Evolutionary conservation across 2,888 invertebrate species (phyloP), one percentile per base, ranked within the genome.

Genomic region (Drosophila atripex): DNA sequence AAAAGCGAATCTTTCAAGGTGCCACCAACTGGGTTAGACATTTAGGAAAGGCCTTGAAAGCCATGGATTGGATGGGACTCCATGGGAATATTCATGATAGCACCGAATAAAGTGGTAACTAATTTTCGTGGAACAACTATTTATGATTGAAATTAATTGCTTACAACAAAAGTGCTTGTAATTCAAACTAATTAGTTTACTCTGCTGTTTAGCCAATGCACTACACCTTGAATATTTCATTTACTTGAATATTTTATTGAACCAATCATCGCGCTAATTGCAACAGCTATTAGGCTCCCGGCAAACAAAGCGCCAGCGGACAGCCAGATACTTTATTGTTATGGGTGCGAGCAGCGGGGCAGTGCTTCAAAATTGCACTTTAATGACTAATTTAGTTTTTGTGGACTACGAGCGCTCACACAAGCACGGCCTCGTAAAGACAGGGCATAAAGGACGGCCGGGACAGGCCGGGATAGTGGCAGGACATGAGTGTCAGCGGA

Each of bases 231-330:
- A 11, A 75, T 80, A 84, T 76, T 86, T 84, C 77, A 86, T 78
- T 84, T 83, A 77, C 66, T 71, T n/a, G n/a, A n/a, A n/a, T n/a
- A n/a, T 80, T 80, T 80, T 80, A 84, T 86, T 84, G 86, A 59
- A 66, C 80, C 80, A 84, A 84, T 84, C 84, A 84, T 77, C 77
- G 66, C 78, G 86, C 84, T 86, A 84, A 86, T 86, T 77, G 84
- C 61, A 54, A 41, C 46, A 38, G 73, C 80, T 58, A 86, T 80
- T 80, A 83, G 61, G 58, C 58, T 16, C 49, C 55, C 57, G 59
- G 69, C 53, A 69, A 63, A 50, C 61, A 35, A 23, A 46, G 64
- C 59, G 55, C 58, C 57, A 68, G 82, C 57, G 60, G 39, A 30
- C 28, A 9, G 64, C 41, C 71, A 76, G 73, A 86, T 85, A 82